A percentile compares a stretch with the other conserved stretches of the same genome.
phyloP scores from a whole-genome alignment of 1,140 invertebrate species.

The Papilio helenus region DNA sequence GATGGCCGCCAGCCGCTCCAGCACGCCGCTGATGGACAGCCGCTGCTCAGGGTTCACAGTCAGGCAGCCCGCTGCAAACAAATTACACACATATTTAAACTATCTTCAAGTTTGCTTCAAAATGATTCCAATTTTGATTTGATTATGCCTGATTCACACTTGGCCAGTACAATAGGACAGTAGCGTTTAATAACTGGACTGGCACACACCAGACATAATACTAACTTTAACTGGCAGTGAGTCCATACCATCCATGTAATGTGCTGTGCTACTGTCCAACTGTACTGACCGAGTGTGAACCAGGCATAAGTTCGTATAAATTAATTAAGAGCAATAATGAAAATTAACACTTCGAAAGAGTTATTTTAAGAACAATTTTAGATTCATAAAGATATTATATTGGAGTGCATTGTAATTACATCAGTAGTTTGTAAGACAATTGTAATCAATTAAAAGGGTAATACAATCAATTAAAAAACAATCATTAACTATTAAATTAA shows the following conservation, averaged over 20 bases:
- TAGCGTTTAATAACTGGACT: too few species aligned
- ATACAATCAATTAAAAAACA: neutral
- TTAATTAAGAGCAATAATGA: neutral
- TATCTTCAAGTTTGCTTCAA: neutral
- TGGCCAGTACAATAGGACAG: too few species aligned
- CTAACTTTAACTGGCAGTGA: too few species aligned
- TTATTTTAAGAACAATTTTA: neutral
- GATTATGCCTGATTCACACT: too few species aligned
- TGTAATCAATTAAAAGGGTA: neutral
- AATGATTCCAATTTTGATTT: too few species aligned
- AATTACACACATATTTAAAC: neutral
- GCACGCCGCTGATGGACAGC: constrained; percentile 88
- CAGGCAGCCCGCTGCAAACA: constrained; percentile 89
- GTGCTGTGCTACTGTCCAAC: too few species aligned
- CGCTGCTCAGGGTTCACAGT: constrained; percentile 91
- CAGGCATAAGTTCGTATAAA: neutral
- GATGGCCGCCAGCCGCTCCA: constrained; percentile 94
- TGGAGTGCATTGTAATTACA: neutral
- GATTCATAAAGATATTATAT: neutral
- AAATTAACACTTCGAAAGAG: too few species aligned
- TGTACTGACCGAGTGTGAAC: too few species aligned
- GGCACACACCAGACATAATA: too few species aligned
- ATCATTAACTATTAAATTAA: constrained; percentile 19
- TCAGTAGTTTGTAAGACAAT: neutral
- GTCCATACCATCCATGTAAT: too few species aligned